phyloP scores from a whole-genome alignment of 1,140 invertebrate species.

The Yoshiicerus persimilis region DNA sequence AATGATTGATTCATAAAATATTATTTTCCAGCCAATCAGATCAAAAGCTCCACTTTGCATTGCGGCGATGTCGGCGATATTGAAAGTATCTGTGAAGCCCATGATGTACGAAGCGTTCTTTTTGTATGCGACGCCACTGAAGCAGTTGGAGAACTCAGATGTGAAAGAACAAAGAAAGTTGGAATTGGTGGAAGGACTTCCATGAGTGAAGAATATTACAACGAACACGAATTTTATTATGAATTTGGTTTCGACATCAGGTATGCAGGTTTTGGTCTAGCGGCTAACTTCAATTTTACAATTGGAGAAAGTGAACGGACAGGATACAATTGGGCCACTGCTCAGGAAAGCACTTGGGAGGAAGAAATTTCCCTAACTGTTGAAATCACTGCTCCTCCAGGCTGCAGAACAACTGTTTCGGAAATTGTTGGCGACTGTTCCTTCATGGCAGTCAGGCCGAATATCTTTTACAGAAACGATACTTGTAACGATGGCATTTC shows the following conservation, averaged over 20 bases:
- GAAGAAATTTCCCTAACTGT: neutral
- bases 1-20: neutral
- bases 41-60: neutral
- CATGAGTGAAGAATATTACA: too few relatives aligned
- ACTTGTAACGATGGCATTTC: too few relatives aligned
- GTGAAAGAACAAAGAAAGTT: too few relatives aligned
- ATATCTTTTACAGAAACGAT: too few relatives aligned
- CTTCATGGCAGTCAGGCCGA: too few relatives aligned
- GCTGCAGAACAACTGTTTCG: neutral
- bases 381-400: neutral
- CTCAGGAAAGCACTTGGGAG: neutral
- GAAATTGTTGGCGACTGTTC: conserved; percentile 10
- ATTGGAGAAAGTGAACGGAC: neutral
- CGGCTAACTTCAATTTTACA: too few relatives aligned
- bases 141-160: neutral
- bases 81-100: neutral
- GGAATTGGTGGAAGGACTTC: too few relatives aligned
- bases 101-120: neutral
- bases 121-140: neutral
- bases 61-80: neutral
- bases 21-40: too few relatives aligned
- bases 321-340: neutral
- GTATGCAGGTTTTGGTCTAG: neutral
- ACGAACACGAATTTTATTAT: too few relatives aligned
- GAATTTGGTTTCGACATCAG: neutral